Evolutionary conservation across 1,140 invertebrate species (phyloP).

Genomic region (Magallana ariakensis): DNA sequence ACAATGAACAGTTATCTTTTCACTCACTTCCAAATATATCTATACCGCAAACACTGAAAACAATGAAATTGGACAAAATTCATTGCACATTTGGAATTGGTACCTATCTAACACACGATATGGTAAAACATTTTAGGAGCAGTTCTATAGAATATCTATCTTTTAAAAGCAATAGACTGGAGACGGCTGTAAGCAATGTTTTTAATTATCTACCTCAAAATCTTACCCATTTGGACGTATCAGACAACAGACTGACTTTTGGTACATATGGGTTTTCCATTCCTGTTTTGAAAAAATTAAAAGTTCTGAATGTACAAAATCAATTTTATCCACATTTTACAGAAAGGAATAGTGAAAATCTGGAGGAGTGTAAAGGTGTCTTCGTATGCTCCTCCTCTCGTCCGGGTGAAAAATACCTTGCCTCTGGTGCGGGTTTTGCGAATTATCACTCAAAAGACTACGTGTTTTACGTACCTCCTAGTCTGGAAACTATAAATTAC

Average conservation of each 20-base stretch:
- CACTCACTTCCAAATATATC: not conserved
- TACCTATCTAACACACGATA: not conserved
- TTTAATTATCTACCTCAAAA: not conserved
- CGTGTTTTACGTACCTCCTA: not conserved
- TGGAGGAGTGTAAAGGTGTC: not conserved
- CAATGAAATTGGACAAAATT: constrained; percentile 15
- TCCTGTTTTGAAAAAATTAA: not conserved
- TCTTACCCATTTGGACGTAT: not conserved
- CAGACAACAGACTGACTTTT: not conserved
- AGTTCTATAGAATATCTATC: not conserved
- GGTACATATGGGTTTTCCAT: not conserved
- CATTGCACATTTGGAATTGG: constrained; percentile 11
- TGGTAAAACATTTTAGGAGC: not conserved
- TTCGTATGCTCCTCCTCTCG: not conserved
- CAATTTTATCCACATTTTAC: not conserved
- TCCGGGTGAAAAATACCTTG: not conserved
- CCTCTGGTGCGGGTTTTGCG: not conserved
- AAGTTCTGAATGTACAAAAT: not conserved
- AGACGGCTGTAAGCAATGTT: not conserved
- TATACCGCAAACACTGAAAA: not conserved
- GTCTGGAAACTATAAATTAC: not conserved
- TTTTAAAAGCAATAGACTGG: not conserved
- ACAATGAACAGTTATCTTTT: not conserved
- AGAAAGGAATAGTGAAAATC: not conserved
- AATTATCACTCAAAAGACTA: not conserved